phyloP scores from a whole-genome alignment of 2,113 vertebrate genomes.

The Pygoscelis antarcticus region DNA sequence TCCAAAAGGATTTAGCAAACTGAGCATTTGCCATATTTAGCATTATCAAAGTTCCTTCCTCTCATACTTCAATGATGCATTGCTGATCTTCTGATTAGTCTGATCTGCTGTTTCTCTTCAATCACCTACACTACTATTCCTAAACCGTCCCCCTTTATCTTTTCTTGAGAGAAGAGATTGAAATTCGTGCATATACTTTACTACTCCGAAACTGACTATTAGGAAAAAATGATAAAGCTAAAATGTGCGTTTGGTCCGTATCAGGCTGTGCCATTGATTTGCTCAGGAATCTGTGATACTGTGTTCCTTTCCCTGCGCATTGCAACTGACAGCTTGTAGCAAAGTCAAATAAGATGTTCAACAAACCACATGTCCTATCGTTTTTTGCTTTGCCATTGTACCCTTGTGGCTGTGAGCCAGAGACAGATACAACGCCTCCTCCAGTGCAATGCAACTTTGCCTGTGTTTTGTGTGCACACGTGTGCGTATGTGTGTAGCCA shows the following conservation, averaged over 20 bases:
- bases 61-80: conserved; percentile 81
- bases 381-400: conserved; percentile 53
- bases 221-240: background rate
- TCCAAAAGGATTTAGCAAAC: conserved; percentile 85
- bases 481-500: background rate
- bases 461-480: background rate
- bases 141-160: conserved; percentile 44
- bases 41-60: conserved; percentile 85
- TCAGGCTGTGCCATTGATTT: conserved; percentile 34
- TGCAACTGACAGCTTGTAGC: conserved; percentile 52
- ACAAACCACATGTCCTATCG: conserved; percentile 64
- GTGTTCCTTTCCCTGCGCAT: background rate
- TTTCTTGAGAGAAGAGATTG: background rate
- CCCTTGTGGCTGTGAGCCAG: conserved; percentile 48
- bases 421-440: background rate
- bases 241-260: background rate
- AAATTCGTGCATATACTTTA: background rate
- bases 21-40: conserved; percentile 85
- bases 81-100: conserved; percentile 83
- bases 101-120: conserved; percentile 75
- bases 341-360: conserved; percentile 70
- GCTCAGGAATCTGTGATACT: conserved; percentile 25
- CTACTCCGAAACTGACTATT: background rate
- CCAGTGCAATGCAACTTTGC: background rate
- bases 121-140: conserved; percentile 30